Base-by-base conservation (phyloP, 2,797 vertebrate genomes). In the Coilia nasus region DNA sequence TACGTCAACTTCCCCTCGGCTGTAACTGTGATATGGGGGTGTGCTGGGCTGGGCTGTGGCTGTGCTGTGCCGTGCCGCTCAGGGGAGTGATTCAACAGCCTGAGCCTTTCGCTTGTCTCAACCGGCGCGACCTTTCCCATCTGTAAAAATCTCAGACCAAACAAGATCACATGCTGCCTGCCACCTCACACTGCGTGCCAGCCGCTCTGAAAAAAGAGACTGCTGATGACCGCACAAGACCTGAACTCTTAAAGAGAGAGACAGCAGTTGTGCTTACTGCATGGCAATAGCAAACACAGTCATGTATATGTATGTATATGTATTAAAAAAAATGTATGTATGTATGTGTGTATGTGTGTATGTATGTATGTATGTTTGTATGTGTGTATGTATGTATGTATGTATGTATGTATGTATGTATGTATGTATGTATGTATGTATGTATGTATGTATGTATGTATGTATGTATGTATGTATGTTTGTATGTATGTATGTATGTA, bases 1-100 rank as follows among this genome's bases (percentile, higher is more conserved):
- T 88, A 91, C 47, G 56, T 94, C 92, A 92, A 88, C 89, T 87
- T 86, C 83, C 85, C 71, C 71, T 78, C 41, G 89, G 85, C 88
- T 88, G 86, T 78, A 85, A 87, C 50, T 82, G 81, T 89, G 89
- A 90, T 87, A 91, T 88, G 84, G 89, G 85, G 87, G 83, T 25
- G 82, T 67, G 84, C 17, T 83, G 71, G 0, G 25, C 23, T 15
- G 25, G 23, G 23, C 62, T 35, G 28, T 6, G 25, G 64, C 64
- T 75, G 15, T 15, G 67, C 62, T 67, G 62, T 28, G 62, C 4
- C n/a, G 19, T 83, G 87, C 83, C 59, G 47, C 85, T 86, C 88
- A 88, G 88, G 86, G 54, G 71, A 81, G 71, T 85, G 44, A 67
- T 84, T 80, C 47, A 78, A 19, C 46, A 28, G 46, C 59, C 47